Evolutionary conservation across 2,888 invertebrate species (phyloP).

Genomic region (Drosophila neotestacea): DNA sequence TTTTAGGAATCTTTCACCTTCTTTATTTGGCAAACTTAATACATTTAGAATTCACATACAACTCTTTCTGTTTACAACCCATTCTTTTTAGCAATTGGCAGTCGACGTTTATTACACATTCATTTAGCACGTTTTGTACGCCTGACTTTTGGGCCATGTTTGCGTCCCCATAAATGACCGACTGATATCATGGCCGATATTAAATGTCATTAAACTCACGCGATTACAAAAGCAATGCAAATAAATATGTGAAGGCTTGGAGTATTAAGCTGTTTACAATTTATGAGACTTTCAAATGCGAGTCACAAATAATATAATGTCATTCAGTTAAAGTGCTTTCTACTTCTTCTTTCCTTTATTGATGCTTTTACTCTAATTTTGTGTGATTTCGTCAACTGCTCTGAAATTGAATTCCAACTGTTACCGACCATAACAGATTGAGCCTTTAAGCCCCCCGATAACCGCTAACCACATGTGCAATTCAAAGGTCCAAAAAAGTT

Average conservation of each 20-base stretch:
- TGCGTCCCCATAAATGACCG: slow-evolving; percentile 26
- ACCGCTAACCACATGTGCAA: slow-evolving; percentile 6
- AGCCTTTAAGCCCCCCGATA: slow-evolving; percentile 37
- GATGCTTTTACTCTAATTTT: slow-evolving; percentile 9
- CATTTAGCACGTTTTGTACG: slow-evolving; percentile 47
- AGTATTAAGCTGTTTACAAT: slow-evolving; percentile 1
- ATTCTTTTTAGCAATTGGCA: background rate
- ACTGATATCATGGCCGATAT: slow-evolving; percentile 39
- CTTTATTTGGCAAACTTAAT: background rate
- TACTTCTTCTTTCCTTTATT: slow-evolving; percentile 10
- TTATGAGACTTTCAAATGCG: slow-evolving; percentile 13
- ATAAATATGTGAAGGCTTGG: slow-evolving; percentile 3
- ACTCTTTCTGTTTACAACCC: background rate
- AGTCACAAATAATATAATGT: slow-evolving; percentile 15
- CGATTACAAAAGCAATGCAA: slow-evolving; percentile 20
- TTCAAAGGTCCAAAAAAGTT: slow-evolving; percentile 26
- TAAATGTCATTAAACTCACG: slow-evolving; percentile 20
- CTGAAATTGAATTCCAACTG: background rate
- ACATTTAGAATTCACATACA: too few species aligned
- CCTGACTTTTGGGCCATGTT: slow-evolving; percentile 18
- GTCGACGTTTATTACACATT: slow-evolving; percentile 21
- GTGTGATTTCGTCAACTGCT: slow-evolving; percentile 19
- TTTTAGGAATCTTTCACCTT: background rate
- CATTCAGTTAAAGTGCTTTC: slow-evolving; percentile 16
- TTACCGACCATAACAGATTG: slow-evolving; percentile 1